phyloP scores from a whole-genome alignment of 2,113 vertebrate species.

The Rhinopomastus cyanomelas region DNA sequence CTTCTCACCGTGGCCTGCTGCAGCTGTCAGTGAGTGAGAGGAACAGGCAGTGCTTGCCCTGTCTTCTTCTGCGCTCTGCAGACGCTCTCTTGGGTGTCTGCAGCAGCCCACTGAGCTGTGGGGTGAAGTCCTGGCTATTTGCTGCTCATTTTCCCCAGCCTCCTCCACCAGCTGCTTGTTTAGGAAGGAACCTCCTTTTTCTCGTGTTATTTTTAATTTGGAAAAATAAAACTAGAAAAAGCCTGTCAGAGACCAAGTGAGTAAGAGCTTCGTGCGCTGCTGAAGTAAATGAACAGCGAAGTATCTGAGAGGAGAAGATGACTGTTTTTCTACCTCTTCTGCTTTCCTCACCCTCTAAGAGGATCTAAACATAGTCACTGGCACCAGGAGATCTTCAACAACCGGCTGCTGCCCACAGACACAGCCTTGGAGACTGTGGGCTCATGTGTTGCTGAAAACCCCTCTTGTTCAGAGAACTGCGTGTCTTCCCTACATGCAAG shows the following conservation, averaged over 20 bases:
- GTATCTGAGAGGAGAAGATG: slow-evolving; percentile 34
- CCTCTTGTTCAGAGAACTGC: rapidly evolving
- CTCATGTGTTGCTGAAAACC: neutral
- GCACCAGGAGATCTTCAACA: neutral
- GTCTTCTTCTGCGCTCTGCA: neutral
- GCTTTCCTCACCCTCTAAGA: slow-evolving; percentile 15
- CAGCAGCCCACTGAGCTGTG: neutral
- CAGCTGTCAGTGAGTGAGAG: neutral
- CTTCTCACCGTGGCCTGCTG: neutral
- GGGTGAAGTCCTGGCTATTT: neutral
- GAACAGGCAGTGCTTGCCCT: neutral
- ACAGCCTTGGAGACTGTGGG: neutral
- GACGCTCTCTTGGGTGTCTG: neutral
- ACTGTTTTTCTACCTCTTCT: slow-evolving; percentile 48
- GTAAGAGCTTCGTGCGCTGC: slow-evolving; percentile 16
- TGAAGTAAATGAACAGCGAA: slow-evolving; percentile 35
- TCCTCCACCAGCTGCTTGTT: neutral
- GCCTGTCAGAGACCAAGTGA: neutral
- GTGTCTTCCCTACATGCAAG: neutral
- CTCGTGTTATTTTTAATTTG: neutral
- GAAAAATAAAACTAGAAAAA: neutral
- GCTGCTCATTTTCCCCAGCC: neutral
- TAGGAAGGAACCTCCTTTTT: neutral
- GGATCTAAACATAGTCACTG: slow-evolving; percentile 25
- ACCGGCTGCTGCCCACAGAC: neutral